Evolutionary conservation across 2,797 vertebrate genomes (phyloP), one percentile per base, ranked within the genome.

Genomic region (Odontamblyopus rebecca): DNA sequence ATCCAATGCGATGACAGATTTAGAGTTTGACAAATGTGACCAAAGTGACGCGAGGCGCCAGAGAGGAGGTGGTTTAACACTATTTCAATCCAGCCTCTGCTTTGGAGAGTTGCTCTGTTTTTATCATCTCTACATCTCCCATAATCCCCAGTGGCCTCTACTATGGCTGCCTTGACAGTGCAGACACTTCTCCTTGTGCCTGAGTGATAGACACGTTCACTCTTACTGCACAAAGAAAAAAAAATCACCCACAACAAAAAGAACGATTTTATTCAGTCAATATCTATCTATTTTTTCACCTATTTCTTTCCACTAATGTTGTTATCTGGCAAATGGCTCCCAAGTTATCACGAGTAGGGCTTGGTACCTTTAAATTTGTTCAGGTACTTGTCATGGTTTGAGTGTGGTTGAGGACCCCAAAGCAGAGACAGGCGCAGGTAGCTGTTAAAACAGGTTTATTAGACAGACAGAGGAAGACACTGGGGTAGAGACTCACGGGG

Each of bases 161-260:
- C 78, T 72, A 77, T 68, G 75, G 87, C 77, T 85, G 81, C 84
- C 80, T 85, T 84, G 82, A 86, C 82, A 86, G 79, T 84, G 74
- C 68, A 67, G 74, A 85, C 72, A 81, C 78, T 73, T 82, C n/a
- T 29, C 65, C 69, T 32, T 63, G 63, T 68, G 61, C 72, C 65
- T 63, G 61, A 59, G 67, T 54, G 81, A 75, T 67, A 70, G 59
- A 18, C 32, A 23, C 54, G 56, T 69, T 54, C 70, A 30, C 69
- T 79, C 63, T 60, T 62, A 13, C 64, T 38, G 16, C 57, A 67
- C 44, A 72, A 44, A 72, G 50, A 64, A 12, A 16, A 69, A 69
- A 23, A 35, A 18, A 26, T 53, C 50, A 63, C 61, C 71, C 50
- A 65, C 48, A 30, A 60, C 73, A 61, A 54, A 38, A 38, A 61